phyloP scores from a whole-genome alignment of 2,797 vertebrate species.

The Melopsittacus undulatus region DNA sequence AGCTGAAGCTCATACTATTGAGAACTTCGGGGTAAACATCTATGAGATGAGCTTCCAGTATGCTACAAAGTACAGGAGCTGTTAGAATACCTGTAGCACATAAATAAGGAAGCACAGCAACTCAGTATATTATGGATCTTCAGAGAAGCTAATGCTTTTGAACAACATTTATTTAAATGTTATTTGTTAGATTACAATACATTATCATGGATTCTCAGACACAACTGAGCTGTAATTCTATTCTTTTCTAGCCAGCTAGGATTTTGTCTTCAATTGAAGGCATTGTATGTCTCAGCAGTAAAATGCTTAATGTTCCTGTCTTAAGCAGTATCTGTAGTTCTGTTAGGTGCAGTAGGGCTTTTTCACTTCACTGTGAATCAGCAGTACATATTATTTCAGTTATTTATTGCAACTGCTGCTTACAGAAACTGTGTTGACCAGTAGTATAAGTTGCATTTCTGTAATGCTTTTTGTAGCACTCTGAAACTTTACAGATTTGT shows the following conservation, averaged over 20 bases:
- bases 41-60: neutral
- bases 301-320: neutral
- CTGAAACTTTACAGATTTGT: neutral
- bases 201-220: neutral
- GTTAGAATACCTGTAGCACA: neutral
- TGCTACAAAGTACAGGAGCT: conserved; percentile 1
- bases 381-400: neutral
- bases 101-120: neutral
- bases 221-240: neutral
- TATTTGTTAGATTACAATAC: neutral
- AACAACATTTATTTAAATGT: neutral
- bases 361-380: neutral
- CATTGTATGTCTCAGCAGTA: neutral
- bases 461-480: neutral
- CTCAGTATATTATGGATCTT: neutral
- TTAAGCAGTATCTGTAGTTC: neutral
- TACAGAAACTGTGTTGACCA: neutral
- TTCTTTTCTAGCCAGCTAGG: neutral
- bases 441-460: neutral
- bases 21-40: neutral
- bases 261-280: neutral
- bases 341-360: neutral
- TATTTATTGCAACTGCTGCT: neutral
- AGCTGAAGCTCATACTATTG: conserved; percentile 40
- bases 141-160: neutral